Percentiles rank a stretch among this genome's conserved stretches.
Evolutionary conservation across 2,797 vertebrate genomes (phyloP).

Genomic region (Sitta carolinensis): DNA sequence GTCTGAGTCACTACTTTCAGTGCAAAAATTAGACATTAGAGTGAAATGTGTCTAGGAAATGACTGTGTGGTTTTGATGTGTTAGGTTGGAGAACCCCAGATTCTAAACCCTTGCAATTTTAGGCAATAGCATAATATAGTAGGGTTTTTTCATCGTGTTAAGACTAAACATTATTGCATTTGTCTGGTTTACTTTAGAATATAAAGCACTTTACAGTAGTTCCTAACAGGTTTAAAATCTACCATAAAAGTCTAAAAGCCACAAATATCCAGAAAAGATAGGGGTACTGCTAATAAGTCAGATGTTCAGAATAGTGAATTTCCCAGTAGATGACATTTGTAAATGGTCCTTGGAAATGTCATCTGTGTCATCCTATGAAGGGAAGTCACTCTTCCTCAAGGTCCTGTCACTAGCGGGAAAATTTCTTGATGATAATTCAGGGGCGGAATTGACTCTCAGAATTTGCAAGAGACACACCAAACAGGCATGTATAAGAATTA

Average conservation of each 20-base stretch:
- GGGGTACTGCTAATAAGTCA: not conserved
- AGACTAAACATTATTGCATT: not conserved
- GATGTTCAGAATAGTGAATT: not conserved
- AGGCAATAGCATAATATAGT: not conserved
- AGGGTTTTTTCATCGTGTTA: not conserved
- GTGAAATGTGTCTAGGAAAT: not conserved
- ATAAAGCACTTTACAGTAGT: not conserved
- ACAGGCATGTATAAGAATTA: not conserved
- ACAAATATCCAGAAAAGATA: not conserved
- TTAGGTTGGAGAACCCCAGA: not conserved
- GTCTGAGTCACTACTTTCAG: not conserved
- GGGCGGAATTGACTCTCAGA: not conserved
- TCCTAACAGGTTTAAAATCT: not conserved
- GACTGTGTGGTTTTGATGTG: not conserved
- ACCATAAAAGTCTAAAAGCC: not conserved
- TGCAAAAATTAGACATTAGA: not conserved
- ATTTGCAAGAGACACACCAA: not conserved
- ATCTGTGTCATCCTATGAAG: not conserved
- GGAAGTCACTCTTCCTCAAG: not conserved
- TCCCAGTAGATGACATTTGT: not conserved
- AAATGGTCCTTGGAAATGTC: not conserved
- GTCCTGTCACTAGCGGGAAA: not conserved
- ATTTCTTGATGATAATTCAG: not conserved
- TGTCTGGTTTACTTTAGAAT: not conserved
- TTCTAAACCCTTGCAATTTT: not conserved